A percentile compares a stretch with the other conserved stretches of the same genome.
phyloP scores from a whole-genome alignment of 2,797 vertebrate genomes.

The Tympanoctomys barrerae region DNA sequence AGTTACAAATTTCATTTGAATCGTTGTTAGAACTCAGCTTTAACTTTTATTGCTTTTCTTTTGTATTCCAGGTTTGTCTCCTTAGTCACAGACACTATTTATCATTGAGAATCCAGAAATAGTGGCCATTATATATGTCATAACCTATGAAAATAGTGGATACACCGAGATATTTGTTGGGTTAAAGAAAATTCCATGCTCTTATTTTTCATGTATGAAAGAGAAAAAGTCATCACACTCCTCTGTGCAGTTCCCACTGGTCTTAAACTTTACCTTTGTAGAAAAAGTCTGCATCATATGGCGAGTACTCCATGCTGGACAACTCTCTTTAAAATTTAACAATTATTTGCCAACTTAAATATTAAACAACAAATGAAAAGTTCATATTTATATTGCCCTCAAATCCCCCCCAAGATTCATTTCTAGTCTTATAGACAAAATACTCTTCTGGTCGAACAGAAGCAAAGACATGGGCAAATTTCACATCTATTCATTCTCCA shows the following conservation, averaged over 20 bases:
- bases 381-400: not conserved
- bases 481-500: constrained; percentile 64
- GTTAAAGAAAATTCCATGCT: constrained; percentile 13
- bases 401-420: constrained; percentile 16
- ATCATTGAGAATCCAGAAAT: constrained; percentile 21
- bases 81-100: constrained; percentile 19
- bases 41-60: constrained; percentile 53
- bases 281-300: not conserved
- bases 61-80: constrained; percentile 12
- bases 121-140: not conserved
- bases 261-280: constrained; percentile 56
- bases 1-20: constrained; percentile 5
- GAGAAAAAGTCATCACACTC: constrained; percentile 40
- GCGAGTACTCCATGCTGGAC: too few species aligned
- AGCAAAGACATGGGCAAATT: constrained; percentile 47
- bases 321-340: constrained; percentile 64
- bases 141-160: not conserved
- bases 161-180: constrained; percentile 9
- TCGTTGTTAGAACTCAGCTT: constrained; percentile 24
- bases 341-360: constrained; percentile 54
- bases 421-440: constrained; percentile 13
- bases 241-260: not conserved
- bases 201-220: constrained; percentile 42
- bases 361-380: constrained; percentile 48
- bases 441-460: not conserved